These are phyloP conservation scores for Bilobella aurantiaca DNA, from an alignment of 1,140 invertebrate genomes.

Conservation along the genomic window DNA sequence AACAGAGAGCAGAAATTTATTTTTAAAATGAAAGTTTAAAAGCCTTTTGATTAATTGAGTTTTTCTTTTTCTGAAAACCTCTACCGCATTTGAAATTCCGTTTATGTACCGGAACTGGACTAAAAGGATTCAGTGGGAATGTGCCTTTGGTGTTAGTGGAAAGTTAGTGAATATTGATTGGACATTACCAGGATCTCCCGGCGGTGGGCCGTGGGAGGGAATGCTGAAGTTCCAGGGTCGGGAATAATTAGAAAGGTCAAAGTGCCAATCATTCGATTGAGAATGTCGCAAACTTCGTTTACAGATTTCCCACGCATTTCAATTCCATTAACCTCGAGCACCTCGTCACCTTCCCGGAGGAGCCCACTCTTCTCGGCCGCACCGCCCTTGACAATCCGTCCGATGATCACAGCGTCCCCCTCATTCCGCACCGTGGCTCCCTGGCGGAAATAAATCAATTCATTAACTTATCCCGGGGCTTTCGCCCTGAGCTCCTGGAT, in stretches of 20 bases:
- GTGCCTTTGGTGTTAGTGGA: no score
- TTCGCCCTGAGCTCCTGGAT: conserved; percentile 18
- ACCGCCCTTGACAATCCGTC: conserved; percentile 86
- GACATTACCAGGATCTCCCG: conserved; percentile 44
- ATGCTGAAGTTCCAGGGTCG: conserved; percentile 33
- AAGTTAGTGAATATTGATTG: no score
- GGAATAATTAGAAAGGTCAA: conserved; percentile 84
- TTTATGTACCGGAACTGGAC: no score
- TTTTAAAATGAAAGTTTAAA: no score
- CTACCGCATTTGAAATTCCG: no score
- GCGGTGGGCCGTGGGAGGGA: conserved; percentile 38
- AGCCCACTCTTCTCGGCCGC: conserved; percentile 89
- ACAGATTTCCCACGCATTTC: conserved; percentile 93
- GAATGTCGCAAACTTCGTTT: conserved; percentile 92
- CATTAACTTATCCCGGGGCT: neutral
- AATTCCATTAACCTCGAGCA: conserved; percentile 90
- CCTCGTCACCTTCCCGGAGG: conserved; percentile 91
- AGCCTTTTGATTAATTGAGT: no score
- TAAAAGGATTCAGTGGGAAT: no score
- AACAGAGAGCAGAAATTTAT: no score
- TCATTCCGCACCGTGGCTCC: conserved; percentile 92
- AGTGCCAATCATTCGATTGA: conserved; percentile 85
- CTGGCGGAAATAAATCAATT: conserved; percentile 38
- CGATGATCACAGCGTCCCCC: conserved; percentile 85
- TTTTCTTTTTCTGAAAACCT: no score